Evolutionary conservation across 1,140 invertebrate genomes (phyloP), one percentile per base, ranked within the genome.

Genomic region (Physella acuta): DNA sequence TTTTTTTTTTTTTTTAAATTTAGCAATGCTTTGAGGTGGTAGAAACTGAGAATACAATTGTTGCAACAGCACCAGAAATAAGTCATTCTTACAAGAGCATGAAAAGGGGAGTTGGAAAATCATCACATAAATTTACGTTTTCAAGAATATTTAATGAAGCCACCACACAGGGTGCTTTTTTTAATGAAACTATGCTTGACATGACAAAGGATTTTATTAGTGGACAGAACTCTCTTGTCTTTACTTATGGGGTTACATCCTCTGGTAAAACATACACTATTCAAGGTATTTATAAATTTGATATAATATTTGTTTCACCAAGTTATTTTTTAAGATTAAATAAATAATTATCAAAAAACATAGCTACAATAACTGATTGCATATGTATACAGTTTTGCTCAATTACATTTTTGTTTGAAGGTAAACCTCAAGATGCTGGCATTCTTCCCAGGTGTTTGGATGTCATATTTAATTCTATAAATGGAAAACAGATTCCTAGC

Each of bases 251-350:
- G 77, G 90, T 91, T 1, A 91, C 91, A n/a, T 91, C 89, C 81
- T 89, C 89, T 24, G 94, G 94, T 0, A 97, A 96, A 84, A 95
- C 94, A 0, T 94, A 90, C 77, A 96, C 94, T 0, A 88, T 96
- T 55, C 90, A 94, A 81, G 89, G 88, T 88, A 49, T 33, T 24
- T 52, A 37, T n/a, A n/a, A n/a, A n/a, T n/a, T n/a, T n/a, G n/a
- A n/a, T n/a, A n/a, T n/a, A n/a, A n/a, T n/a, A n/a, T n/a, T n/a
- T n/a, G n/a, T n/a, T n/a, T n/a, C n/a, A n/a, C n/a, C n/a, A n/a
- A n/a, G n/a, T n/a, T n/a, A n/a, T n/a, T n/a, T n/a, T n/a, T n/a
- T n/a, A n/a, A n/a, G n/a, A n/a, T n/a, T n/a, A n/a, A n/a, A n/a
- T n/a, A n/a, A n/a, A n/a, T n/a, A n/a, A n/a, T n/a, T n/a, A n/a